Evolutionary conservation across 2,797 vertebrate genomes (phyloP).

Genomic region (Oreortyx pictus): DNA sequence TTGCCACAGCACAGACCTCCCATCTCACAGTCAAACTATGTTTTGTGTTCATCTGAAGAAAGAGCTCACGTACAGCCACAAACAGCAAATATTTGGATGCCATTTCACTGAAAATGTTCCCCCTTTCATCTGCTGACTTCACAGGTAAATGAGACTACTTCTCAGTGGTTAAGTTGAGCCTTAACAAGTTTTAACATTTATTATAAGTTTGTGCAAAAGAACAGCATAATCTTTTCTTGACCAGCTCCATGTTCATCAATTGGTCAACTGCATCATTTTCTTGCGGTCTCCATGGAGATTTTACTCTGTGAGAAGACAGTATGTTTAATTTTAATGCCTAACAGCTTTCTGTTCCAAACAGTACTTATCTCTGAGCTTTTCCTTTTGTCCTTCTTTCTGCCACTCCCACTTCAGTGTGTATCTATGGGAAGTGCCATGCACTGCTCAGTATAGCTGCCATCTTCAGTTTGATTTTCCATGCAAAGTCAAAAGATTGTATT

Average conservation of each 20-base stretch:
- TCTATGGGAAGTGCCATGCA: neutral
- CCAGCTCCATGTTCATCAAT: neutral
- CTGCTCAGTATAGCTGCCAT: neutral
- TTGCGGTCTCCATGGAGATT: neutral
- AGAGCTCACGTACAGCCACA: neutral
- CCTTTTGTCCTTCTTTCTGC: neutral
- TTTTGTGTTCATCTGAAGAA: neutral
- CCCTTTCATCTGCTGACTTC: neutral
- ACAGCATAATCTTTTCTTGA: neutral
- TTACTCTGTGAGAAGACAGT: neutral
- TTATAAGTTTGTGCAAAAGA: rapidly evolving
- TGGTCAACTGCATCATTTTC: neutral
- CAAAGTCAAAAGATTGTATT: neutral
- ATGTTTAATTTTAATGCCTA: neutral
- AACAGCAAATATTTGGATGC: neutral
- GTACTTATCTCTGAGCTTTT: neutral
- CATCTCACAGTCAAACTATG: neutral
- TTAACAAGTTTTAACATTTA: neutral
- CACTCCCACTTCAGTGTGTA: neutral
- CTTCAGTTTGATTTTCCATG: neutral
- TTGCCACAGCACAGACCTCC: neutral
- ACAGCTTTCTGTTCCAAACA: neutral
- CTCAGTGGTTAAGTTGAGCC: neutral
- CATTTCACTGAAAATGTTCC: neutral
- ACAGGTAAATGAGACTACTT: neutral